phyloP scores from a whole-genome alignment of 2,888 invertebrate species.

The Drosophila nigricruria region DNA sequence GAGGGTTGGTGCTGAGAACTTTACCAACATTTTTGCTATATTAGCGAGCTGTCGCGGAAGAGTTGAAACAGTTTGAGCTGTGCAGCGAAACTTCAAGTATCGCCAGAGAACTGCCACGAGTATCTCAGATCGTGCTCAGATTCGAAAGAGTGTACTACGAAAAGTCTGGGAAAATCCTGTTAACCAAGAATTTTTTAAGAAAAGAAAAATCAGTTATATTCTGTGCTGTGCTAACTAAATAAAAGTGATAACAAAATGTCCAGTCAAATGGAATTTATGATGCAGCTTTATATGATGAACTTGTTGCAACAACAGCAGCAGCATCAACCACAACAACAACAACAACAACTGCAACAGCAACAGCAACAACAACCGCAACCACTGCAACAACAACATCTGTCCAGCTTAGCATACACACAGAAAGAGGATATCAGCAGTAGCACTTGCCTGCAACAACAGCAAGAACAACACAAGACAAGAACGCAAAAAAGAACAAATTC shows the following conservation, averaged over 20 bases:
- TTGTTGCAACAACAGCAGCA: conserved; percentile 83
- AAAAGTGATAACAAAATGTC: conserved; percentile 73
- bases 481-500: conserved; percentile 79
- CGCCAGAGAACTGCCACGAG: conserved; percentile 45
- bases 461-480: conserved; percentile 66
- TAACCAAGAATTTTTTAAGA: conserved; percentile 33
- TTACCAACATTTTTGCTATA: conserved; percentile 75
- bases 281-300: conserved; percentile 85
- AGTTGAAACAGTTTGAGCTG: conserved; percentile 84
- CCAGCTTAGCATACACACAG: conserved; percentile 54
- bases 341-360: conserved; percentile 43
- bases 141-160: conserved; percentile 32
- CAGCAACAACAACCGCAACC: conserved; percentile 32
- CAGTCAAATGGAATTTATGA: conserved; percentile 83
- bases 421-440: conserved; percentile 78
- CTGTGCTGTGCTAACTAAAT: conserved; percentile 35
- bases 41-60: conserved; percentile 77
- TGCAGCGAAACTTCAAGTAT: conserved; percentile 83
- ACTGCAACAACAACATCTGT: conserved; percentile 32
- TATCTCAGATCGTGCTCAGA: conserved; percentile 41
- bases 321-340: conserved; percentile 74
- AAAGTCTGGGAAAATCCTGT: conserved; percentile 35
- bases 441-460: conserved; percentile 43
- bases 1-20: conserved; percentile 67
- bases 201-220: conserved; percentile 21